Evolutionary conservation across 2,113 vertebrate species (phyloP), one percentile per base, ranked within the genome.

Genomic region (Sebastes fasciatus): DNA sequence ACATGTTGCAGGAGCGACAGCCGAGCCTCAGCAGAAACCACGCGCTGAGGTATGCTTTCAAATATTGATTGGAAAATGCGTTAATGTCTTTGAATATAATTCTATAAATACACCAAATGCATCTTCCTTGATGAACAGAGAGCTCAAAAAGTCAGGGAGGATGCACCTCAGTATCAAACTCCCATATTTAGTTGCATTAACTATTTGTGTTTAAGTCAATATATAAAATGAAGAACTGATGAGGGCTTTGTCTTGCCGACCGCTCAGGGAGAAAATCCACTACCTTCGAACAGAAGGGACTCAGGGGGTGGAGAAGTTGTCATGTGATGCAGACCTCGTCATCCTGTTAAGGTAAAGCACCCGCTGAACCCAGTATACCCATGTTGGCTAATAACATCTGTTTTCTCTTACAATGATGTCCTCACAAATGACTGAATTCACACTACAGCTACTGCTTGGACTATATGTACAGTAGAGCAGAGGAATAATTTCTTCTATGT

Each of bases 251-350:
- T 70, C 52, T 16, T 46, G n/a, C 52, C 48, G 3, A 21, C 5
- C 64, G 16, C 66, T 91, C 86, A 99, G 98, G 96, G 98, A 99
- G 96, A 99, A 99, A 94, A 98, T 99, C 87, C 97, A 99, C 94
- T 99, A 98, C 88, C 97, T 99, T 89, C 96, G 97, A 67, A 99
- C 97, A 21, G 98, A 99, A 91, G 98, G 98, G 17, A 96, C 96
- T 69, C 97, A 97, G 45, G 98, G 97, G 4, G 96, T 99, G 86
- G 97, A 99, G 92, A 99, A 98, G 88, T 89, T 99, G 86, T 99
- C 98, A 0, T 99, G 98, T 92, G 98, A 99, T 71, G 98, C 98
- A 69, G 98, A 99, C 94, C 95, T 99, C 70, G 98, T 99, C 88
- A 99, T 99, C 92, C 92, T 99, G 75, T 91, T 99, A 43, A 99